Conservation (phyloP, 2,113 vertebrate genomes). For the Zosterops hypoxanthus region DNA sequence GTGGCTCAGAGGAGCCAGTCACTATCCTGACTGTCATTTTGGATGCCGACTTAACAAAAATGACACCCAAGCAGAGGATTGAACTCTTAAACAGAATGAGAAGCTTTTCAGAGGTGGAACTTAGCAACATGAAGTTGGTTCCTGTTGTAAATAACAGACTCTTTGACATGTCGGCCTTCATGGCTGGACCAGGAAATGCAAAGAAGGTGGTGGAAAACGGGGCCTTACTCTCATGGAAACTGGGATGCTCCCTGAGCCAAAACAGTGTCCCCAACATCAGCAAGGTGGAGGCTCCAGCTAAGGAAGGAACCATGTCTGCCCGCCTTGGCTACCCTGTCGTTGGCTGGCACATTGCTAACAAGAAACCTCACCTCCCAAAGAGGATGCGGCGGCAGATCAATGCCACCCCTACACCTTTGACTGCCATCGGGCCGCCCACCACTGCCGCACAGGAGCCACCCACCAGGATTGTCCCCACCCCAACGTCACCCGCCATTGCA, state of each 20-base stretch:
- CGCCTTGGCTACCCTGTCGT: constrained; percentile 92
- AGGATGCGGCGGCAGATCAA: constrained; percentile 89
- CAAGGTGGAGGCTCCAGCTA: constrained; percentile 88
- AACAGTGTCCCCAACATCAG: constrained; percentile 89
- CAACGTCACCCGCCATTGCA: constrained; percentile 88
- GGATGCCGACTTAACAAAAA: constrained; percentile 96
- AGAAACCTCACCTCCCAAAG: constrained; percentile 90
- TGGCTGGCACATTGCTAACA: constrained; percentile 97
- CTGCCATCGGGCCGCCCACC: constrained; percentile 87
- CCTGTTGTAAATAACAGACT: constrained; percentile 96
- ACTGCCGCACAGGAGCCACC: constrained; percentile 85
- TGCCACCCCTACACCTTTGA: constrained; percentile 92
- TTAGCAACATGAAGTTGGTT: constrained; percentile 90
- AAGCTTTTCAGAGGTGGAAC: constrained; percentile 87
- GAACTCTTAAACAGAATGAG: constrained; percentile 85
- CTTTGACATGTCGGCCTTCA: constrained; percentile 97
- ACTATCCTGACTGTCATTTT: constrained; percentile 94
- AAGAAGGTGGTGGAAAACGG: constrained; percentile 97
- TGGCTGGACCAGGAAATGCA: constrained; percentile 96
- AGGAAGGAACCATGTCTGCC: constrained; percentile 92
- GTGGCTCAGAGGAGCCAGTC: constrained; percentile 84
- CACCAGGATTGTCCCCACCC: constrained; percentile 88
- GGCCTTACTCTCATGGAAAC: constrained; percentile 92
- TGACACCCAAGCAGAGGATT: constrained; percentile 88
- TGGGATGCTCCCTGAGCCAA: constrained; percentile 92